These are phyloP conservation scores for Anser cygnoides DNA, from an alignment of 2,113 vertebrate species.

Conservation along the genomic window DNA sequence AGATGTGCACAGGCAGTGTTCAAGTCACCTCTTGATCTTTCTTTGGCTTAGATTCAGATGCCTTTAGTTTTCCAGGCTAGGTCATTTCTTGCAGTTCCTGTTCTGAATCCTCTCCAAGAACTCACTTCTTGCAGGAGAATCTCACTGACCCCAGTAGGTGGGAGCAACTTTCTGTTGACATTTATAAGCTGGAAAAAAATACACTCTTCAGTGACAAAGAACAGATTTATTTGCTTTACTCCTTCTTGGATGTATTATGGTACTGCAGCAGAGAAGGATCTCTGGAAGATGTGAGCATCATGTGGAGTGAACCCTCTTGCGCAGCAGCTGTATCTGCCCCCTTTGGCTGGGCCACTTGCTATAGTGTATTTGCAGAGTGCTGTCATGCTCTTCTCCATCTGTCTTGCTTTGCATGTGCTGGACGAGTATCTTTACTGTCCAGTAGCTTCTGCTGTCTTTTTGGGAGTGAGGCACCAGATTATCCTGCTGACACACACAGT, in stretches of 20 bases:
- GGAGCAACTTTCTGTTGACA: neutral
- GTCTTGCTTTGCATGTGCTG: rapidly evolving
- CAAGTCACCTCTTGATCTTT: neutral
- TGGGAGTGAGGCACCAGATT: neutral
- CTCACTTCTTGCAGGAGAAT: neutral
- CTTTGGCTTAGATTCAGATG: neutral
- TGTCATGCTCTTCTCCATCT: neutral
- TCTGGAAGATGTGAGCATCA: neutral
- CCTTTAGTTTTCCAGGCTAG: neutral
- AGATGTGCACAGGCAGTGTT: neutral
- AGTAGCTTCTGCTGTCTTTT: rapidly evolving
- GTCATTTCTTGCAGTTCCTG: neutral
- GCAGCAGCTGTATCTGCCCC: neutral
- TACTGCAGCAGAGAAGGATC: neutral
- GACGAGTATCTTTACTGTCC: rapidly evolving
- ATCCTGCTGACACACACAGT: rapidly evolving
- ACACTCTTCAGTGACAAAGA: neutral
- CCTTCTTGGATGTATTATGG: neutral
- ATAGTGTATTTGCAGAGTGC: neutral
- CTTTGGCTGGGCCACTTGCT: rapidly evolving
- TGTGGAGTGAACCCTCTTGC: rapidly evolving
- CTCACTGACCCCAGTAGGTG: rapidly evolving
- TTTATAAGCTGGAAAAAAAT: neutral
- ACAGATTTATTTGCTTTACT: neutral
- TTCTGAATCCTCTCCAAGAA: neutral